These are phyloP conservation scores for Eupithecia insigniata DNA, from an alignment of 2,888 invertebrate genomes.

Conservation along the genomic window DNA sequence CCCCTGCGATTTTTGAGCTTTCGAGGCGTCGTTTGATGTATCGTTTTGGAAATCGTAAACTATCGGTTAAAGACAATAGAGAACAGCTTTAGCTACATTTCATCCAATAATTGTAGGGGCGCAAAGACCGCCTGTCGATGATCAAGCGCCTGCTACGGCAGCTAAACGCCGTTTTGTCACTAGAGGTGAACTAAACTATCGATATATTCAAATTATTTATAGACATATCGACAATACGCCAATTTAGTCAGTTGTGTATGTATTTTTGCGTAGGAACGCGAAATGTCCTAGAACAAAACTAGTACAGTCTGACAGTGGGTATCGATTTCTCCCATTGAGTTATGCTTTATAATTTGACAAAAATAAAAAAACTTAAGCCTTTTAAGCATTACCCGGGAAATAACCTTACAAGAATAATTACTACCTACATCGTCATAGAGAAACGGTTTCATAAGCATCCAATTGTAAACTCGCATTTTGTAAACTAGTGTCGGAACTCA, in stretches of 20 bases:
- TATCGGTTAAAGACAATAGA: slow-evolving; percentile 63
- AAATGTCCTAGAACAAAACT: not conserved
- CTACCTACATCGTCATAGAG: not conserved
- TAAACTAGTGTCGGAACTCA: slow-evolving; percentile 4
- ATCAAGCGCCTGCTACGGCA: slow-evolving; percentile 65
- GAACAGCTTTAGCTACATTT: slow-evolving; percentile 66
- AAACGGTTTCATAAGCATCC: not conserved
- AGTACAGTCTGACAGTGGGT: not conserved
- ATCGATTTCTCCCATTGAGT: not conserved
- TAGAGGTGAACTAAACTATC: slow-evolving; percentile 36
- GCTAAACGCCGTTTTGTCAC: slow-evolving; percentile 69
- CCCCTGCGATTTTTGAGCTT: not conserved
- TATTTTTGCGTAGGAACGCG: not conserved
- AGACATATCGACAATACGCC: not conserved
- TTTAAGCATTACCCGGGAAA: not conserved
- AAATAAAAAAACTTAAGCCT: not conserved
- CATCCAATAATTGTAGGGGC: slow-evolving; percentile 72
- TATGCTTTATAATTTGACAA: not conserved
- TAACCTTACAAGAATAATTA: not conserved
- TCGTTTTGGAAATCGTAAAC: slow-evolving; percentile 48
- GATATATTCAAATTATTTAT: slow-evolving; percentile 9
- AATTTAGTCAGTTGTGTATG: not conserved
- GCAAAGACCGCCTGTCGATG: slow-evolving; percentile 56
- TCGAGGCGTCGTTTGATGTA: slow-evolving; percentile 4
- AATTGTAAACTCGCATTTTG: slow-evolving; percentile 1